A percentile compares a stretch with the other conserved stretches of the same genome.
Evolutionary conservation across 2,888 invertebrate genomes (phyloP).

Genomic region (Bimastos eiseni): DNA sequence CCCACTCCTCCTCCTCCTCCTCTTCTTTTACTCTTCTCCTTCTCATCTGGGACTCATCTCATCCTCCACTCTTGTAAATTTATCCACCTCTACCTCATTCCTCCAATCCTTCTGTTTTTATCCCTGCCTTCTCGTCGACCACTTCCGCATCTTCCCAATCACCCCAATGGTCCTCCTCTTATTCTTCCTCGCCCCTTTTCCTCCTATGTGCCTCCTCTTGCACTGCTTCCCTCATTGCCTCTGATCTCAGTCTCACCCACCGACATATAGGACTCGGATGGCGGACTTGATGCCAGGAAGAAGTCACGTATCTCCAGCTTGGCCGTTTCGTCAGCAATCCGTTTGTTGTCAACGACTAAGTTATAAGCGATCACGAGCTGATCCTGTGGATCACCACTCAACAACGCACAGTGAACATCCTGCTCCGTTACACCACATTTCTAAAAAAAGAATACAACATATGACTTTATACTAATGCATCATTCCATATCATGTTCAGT

Average conservation of each 20-base stretch:
- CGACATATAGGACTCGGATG: constrained; percentile 63
- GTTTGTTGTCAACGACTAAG: constrained; percentile 94
- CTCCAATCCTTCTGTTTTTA: background rate
- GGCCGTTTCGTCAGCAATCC: constrained; percentile 63
- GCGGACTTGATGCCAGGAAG: constrained; percentile 85
- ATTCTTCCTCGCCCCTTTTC: background rate
- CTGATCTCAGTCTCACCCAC: constrained; percentile 46
- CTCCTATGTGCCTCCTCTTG: background rate
- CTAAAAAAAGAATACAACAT: constrained; percentile 59
- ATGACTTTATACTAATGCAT: background rate
- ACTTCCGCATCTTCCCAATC: background rate
- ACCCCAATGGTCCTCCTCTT: background rate
- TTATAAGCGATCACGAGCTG: constrained; percentile 98
- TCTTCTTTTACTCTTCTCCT: background rate
- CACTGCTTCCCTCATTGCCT: background rate
- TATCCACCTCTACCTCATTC: background rate
- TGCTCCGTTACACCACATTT: constrained; percentile 91
- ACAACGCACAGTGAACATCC: constrained; percentile 89
- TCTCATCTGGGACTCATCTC: background rate
- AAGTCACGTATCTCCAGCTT: constrained; percentile 73
- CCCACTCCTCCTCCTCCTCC: background rate
- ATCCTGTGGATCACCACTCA: constrained; percentile 95
- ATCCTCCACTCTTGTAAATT: background rate
- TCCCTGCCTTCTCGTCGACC: background rate
- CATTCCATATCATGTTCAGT: too few species aligned